A percentile compares a stretch with the other conserved stretches of the same genome.
phyloP scores from a whole-genome alignment of 2,113 vertebrate genomes.

The Oenanthe melanoleuca region DNA sequence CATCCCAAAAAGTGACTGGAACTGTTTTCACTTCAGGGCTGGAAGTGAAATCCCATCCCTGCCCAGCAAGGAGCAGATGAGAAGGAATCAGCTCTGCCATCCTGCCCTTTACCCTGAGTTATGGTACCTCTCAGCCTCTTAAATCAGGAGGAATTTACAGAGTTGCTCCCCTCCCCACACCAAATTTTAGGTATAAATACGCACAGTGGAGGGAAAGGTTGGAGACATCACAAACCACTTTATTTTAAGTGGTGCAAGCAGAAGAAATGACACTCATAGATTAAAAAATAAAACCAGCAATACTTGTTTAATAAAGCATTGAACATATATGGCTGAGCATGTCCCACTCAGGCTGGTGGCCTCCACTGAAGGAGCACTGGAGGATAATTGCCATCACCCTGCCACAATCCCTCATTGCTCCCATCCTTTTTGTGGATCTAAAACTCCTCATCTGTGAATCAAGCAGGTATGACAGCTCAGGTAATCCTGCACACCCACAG shows the following conservation, averaged over 20 bases:
- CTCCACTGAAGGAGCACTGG: neutral
- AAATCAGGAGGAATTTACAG: constrained; percentile 3
- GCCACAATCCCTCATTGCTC: neutral
- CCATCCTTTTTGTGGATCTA: neutral
- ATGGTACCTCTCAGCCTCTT: neutral
- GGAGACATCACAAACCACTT: neutral
- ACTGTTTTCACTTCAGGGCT: neutral
- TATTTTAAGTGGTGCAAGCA: neutral
- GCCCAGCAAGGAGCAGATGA: neutral
- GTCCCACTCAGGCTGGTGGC: no score
- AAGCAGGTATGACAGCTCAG: neutral
- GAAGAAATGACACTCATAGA: neutral
- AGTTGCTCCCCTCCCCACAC: neutral
- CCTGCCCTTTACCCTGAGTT: neutral
- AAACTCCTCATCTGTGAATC: neutral
- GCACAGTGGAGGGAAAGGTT: neutral
- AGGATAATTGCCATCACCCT: neutral
- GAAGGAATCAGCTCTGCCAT: constrained; percentile 21
- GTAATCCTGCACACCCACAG: neutral
- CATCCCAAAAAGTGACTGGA: neutral
- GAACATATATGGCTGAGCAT: fast-evolving
- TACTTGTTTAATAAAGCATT: neutral
- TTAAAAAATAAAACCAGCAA: neutral
- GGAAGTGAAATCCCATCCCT: neutral
- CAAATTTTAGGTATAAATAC: neutral